phyloP scores from a whole-genome alignment of 2,797 vertebrate species.

The Microctenopoma lineatum region DNA sequence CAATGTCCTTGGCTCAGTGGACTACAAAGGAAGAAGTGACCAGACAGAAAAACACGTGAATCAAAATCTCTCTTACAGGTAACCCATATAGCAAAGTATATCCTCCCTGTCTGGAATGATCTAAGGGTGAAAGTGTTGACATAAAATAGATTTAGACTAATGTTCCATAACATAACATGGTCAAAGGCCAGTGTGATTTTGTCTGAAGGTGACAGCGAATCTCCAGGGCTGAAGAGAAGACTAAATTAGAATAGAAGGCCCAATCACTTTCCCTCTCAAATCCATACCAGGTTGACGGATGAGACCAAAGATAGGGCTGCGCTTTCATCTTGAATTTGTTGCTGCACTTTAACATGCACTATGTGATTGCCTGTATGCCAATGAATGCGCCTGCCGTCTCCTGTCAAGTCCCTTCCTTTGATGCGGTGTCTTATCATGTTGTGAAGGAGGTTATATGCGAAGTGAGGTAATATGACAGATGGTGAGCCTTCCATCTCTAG shows the following conservation, averaged over 20 bases:
- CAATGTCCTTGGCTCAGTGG: slow-evolving; percentile 52
- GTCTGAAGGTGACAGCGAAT: slow-evolving; percentile 40
- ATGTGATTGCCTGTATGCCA: slow-evolving; percentile 56
- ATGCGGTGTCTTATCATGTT: slow-evolving; percentile 63
- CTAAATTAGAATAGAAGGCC: slow-evolving; percentile 60
- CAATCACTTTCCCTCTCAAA: slow-evolving; percentile 53
- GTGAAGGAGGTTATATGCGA: slow-evolving; percentile 39
- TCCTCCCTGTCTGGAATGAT: slow-evolving; percentile 20
- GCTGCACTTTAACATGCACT: slow-evolving; percentile 59
- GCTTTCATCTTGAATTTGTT: slow-evolving; percentile 74
- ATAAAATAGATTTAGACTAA: slow-evolving; percentile 49
- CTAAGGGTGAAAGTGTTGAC: slow-evolving; percentile 38
- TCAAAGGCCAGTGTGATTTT: slow-evolving; percentile 29
- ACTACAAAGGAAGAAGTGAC: slow-evolving; percentile 52
- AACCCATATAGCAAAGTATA: slow-evolving; percentile 22
- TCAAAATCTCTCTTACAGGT: slow-evolving; percentile 31
- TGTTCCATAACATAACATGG: slow-evolving; percentile 31
- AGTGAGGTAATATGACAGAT: slow-evolving; percentile 58
- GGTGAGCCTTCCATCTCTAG: slow-evolving; percentile 32
- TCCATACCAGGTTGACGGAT: slow-evolving; percentile 61
- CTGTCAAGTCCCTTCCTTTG: slow-evolving; percentile 58
- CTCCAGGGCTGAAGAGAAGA: slow-evolving; percentile 43
- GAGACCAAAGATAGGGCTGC: slow-evolving; percentile 60
- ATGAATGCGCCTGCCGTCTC: slow-evolving; percentile 59
- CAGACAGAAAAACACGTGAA: slow-evolving; percentile 17